Conservation (phyloP, 23 tunicate species). For the Halocynthia roretzi region DNA sequence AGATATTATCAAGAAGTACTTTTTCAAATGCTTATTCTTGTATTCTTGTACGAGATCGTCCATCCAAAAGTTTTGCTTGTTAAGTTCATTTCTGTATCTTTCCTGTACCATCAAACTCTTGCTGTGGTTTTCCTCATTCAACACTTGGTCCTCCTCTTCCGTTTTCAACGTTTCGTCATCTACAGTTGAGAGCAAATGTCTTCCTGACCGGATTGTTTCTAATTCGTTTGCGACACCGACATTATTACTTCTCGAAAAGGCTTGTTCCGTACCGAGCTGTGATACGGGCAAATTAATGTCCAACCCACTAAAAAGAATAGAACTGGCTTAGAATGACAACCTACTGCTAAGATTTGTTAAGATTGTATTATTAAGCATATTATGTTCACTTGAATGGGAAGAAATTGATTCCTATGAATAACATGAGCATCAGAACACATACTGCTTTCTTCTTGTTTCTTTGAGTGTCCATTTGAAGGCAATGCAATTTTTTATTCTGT, state of each 20-base stretch:
- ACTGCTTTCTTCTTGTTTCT: slow-evolving; percentile 44
- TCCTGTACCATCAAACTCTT: not conserved
- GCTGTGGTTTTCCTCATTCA: not conserved
- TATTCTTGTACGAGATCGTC: slow-evolving; percentile 61
- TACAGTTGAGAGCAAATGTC: not conserved
- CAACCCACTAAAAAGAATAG: too few relatives aligned
- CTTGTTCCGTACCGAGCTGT: too few relatives aligned
- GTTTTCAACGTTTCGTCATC: not conserved
- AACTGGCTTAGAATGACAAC: too few relatives aligned
- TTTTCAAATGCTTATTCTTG: slow-evolving; percentile 48
- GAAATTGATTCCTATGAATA: slow-evolving; percentile 53
- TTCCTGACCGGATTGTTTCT: not conserved
- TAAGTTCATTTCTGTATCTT: not conserved
- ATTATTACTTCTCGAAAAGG: too few relatives aligned
- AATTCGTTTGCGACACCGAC: too few relatives aligned
- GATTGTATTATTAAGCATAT: not conserved
- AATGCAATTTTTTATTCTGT: not conserved
- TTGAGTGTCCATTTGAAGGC: not conserved
- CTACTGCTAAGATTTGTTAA: too few relatives aligned
- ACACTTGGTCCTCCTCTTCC: not conserved
- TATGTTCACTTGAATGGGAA: slow-evolving; percentile 21
- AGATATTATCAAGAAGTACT: slow-evolving; percentile 10
- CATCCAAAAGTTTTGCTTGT: slow-evolving; percentile 39
- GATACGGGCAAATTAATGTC: too few relatives aligned
- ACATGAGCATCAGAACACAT: slow-evolving; percentile 52